Conservation (phyloP, 2,888 invertebrate species). For the Heliconius sara region DNA sequence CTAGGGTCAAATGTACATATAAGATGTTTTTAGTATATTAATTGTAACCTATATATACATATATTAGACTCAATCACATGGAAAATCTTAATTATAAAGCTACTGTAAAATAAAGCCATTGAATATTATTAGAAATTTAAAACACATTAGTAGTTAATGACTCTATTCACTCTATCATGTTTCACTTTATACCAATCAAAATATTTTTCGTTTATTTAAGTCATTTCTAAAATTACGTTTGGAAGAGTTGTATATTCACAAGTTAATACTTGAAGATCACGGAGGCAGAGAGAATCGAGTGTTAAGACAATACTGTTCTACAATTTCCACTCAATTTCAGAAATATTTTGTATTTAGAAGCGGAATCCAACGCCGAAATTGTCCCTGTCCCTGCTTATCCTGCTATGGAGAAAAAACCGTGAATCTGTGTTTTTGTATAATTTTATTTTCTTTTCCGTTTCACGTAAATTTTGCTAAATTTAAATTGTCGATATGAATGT, state of each 20-base stretch:
- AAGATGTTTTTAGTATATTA: too few species aligned
- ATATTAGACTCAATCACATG: too few species aligned
- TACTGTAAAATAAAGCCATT: too few species aligned
- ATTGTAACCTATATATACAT: too few species aligned
- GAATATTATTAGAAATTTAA: not conserved
- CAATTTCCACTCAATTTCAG: not conserved
- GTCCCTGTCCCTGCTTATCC: too few species aligned
- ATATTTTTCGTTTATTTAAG: conserved; percentile 32
- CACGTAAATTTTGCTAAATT: not conserved
- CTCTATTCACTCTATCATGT: conserved; percentile 33
- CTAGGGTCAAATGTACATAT: too few species aligned
- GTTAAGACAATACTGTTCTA: not conserved
- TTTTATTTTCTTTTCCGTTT: not conserved
- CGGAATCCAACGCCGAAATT: not conserved
- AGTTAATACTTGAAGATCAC: too few species aligned
- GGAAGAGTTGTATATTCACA: not conserved
- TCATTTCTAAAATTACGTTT: conserved; percentile 22
- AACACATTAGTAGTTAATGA: conserved; percentile 20
- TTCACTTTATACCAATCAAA: conserved; percentile 28
- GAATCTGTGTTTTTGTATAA: too few species aligned
- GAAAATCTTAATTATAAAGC: not conserved
- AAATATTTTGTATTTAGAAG: not conserved
- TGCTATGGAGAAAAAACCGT: too few species aligned
- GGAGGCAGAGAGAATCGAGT: not conserved
- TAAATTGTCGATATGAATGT: not conserved